Evolutionary conservation across 2,888 invertebrate genomes (phyloP), one percentile per base, ranked within the genome.

Genomic region (Ophraella communa): DNA sequence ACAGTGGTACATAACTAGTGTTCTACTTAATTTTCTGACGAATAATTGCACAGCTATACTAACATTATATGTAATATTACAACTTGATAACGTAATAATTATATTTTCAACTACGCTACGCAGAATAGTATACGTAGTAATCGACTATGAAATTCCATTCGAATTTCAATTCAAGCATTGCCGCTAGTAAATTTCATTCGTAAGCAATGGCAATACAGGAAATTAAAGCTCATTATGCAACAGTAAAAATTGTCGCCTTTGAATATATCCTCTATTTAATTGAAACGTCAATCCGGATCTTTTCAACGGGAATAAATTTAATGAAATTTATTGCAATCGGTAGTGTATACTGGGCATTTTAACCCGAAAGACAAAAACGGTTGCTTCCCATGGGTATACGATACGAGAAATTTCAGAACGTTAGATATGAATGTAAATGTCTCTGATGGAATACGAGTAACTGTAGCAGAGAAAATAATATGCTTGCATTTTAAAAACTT

Each of bases 391-490:
- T 18, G 11, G 45, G 20, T 21, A 18, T 45, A 20, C 10, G 45
- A 45, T 45, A 45, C 20, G 44, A 24, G 49, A 58, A 49, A 23
- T 35, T 49, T 58, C 23, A 14, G 35, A 23, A 49, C 39, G 39
- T 14, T 23, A 58, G 18, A 20, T 17, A 58, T 58, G 49, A 58
- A 58, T 33, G 21, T 23, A 58, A 51, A 49, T 49, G 35, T 47
- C 47, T 56, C 18, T 56, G 44, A 56, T 56, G 27, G 45, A 47
- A 56, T 30, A 56, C 35, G 35, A 35, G 35, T 35, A 14, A 56
- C 44, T 33, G 45, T 45, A 30, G 11, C 18, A 47, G 21, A n/a
- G 58, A 49, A 51, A 58, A 56, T 58, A n/a, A n/a, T 39, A 27
- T 49, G 39, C 33, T 33, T 57, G 17, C 42, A 42, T 8, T 42